These are phyloP conservation scores for Bombus fervidus DNA, from an alignment of 1,140 invertebrate species.

Conservation along the genomic window DNA sequence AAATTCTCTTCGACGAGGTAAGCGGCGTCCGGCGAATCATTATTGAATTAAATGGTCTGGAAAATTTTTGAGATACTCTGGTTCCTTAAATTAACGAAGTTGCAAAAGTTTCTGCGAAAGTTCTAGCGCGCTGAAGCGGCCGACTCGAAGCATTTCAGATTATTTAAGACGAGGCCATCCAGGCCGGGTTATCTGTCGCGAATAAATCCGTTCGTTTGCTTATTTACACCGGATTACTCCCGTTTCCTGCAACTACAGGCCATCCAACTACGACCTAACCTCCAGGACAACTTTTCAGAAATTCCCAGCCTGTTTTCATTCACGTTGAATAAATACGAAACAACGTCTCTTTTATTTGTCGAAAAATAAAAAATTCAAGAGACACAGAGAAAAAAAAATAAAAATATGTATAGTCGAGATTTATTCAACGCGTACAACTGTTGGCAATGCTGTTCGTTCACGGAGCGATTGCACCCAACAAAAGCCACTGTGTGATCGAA, in stretches of 20 bases:
- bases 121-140: not conserved
- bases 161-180: conserved; percentile 30
- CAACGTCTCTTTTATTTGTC: not conserved
- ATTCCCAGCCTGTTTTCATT: not conserved
- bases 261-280: not conserved
- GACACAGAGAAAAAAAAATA: not conserved
- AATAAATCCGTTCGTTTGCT: conserved; percentile 38
- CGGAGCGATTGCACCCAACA: not conserved
- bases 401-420: not conserved
- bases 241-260: not conserved
- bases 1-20: not conserved
- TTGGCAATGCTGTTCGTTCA: not conserved
- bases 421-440: not conserved
- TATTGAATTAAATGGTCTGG: conserved; percentile 38
- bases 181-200: conserved; percentile 24
- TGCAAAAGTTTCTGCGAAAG: not conserved
- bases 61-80: conserved; percentile 44
- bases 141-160: conserved; percentile 8
- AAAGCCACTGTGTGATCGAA: not conserved
- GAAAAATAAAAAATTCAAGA: not conserved
- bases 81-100: conserved; percentile 21
- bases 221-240: conserved; percentile 25
- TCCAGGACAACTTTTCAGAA: not conserved
- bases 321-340: not conserved
- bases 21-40: not conserved